Conservation (phyloP, 2,888 invertebrate genomes). For the Acleris laterana region DNA sequence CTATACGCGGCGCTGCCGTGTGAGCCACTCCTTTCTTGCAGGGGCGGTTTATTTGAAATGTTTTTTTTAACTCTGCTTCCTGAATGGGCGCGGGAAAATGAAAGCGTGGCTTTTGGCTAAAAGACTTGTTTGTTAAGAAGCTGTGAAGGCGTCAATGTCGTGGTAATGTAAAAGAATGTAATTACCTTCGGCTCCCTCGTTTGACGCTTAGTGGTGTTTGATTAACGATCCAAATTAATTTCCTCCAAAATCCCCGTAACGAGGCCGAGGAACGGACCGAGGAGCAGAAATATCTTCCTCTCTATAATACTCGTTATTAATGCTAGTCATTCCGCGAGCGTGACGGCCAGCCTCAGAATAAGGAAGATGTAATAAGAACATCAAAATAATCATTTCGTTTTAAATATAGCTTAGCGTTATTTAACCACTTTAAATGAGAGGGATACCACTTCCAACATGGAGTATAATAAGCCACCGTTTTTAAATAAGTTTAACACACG, state of each 20-base stretch:
- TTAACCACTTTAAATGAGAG: too few relatives aligned
- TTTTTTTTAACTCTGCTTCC: slow-evolving; percentile 25
- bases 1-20: slow-evolving; percentile 15
- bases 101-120: slow-evolving; percentile 22
- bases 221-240: slow-evolving; percentile 77
- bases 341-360: slow-evolving; percentile 51
- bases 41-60: slow-evolving; percentile 31
- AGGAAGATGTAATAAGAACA: slow-evolving; percentile 42
- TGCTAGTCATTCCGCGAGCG: slow-evolving; percentile 59
- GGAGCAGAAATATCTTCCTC: slow-evolving; percentile 55
- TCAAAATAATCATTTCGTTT: slow-evolving; percentile 6
- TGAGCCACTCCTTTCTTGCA: slow-evolving; percentile 19
- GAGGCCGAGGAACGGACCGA: slow-evolving; percentile 55
- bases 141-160: slow-evolving; percentile 36
- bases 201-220: slow-evolving; percentile 65
- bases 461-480: too few relatives aligned
- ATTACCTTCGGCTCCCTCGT: slow-evolving; percentile 57
- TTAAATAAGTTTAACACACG: too few relatives aligned
- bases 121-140: slow-evolving; percentile 23
- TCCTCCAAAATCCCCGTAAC: slow-evolving; percentile 67
- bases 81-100: slow-evolving; percentile 28
- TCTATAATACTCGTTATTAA: slow-evolving; percentile 59
- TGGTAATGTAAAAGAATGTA: slow-evolving; percentile 58
- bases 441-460: too few relatives aligned
- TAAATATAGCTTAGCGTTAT: not conserved